These are phyloP conservation scores for Amphiduros pacificus DNA, from an alignment of 2,888 invertebrate genomes.

Conservation along the genomic window DNA sequence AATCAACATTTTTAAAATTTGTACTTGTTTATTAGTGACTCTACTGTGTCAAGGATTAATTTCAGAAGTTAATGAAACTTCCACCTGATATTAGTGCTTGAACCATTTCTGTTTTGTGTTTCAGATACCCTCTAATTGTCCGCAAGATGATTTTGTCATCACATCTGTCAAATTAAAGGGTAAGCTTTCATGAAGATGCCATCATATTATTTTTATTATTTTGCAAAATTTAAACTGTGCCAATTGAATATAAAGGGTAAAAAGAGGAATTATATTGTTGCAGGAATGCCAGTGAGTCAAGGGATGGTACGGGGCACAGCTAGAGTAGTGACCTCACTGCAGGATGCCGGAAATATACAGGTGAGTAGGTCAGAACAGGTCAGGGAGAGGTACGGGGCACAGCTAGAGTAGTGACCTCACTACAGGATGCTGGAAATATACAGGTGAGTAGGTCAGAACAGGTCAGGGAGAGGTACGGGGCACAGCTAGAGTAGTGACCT, in stretches of 20 bases:
- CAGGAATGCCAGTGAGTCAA: conserved; percentile 73
- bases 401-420: conserved; percentile 72
- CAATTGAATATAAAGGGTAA: too few relatives aligned
- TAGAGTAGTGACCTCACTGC: conserved; percentile 71
- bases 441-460: too few relatives aligned
- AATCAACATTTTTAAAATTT: too few relatives aligned
- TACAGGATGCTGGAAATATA: conserved; percentile 67
- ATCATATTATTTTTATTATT: neutral
- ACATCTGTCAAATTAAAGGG: conserved; percentile 35
- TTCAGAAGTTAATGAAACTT: too few relatives aligned
- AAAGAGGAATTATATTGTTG: too few relatives aligned
- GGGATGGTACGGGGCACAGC: conserved; percentile 72
- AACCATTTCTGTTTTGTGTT: too few relatives aligned
- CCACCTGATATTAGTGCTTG: too few relatives aligned
- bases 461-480: conserved; percentile 71
- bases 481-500: conserved; percentile 73
- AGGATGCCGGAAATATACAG: conserved; percentile 66
- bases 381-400: conserved; percentile 70
- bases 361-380: too few relatives aligned
- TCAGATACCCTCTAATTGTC: too few relatives aligned
- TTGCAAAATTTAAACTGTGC: neutral
- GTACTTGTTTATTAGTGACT: too few relatives aligned
- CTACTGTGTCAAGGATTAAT: too few relatives aligned
- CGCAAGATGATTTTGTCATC: conserved; percentile 22
- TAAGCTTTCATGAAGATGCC: conserved; percentile 11